phyloP scores from a whole-genome alignment of 2,797 vertebrate genomes.

The Pangasius macronema region DNA sequence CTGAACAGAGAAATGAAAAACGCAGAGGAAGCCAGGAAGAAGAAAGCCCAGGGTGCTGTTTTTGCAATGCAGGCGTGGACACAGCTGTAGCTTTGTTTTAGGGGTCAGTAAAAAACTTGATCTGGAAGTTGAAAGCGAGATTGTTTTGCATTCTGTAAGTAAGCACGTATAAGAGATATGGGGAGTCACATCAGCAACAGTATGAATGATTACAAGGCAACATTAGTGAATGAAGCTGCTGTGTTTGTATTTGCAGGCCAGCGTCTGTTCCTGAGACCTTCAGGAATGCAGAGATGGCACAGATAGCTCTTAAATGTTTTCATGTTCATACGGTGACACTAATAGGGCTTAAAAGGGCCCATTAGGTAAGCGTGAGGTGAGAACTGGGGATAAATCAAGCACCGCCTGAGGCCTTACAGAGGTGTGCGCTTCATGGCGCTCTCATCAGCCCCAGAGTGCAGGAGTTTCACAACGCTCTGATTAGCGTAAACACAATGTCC shows the following conservation, averaged over 20 bases:
- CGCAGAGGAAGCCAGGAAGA: background rate
- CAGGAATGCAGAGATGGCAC: constrained; percentile 43
- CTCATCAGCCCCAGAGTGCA: constrained; percentile 29
- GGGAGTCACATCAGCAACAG: background rate
- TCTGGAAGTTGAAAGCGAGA: background rate
- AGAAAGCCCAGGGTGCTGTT: background rate
- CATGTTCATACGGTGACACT: constrained; percentile 66
- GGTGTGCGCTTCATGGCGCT: constrained; percentile 52
- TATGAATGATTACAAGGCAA: background rate
- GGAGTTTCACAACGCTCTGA: constrained; percentile 40
- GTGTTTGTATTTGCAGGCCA: constrained; percentile 2
- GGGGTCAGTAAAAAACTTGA: background rate
- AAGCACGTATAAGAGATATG: background rate
- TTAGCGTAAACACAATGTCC: constrained; percentile 47
- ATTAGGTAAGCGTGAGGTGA: constrained; percentile 74
- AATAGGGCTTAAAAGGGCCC: constrained; percentile 74
- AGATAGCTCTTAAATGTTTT: constrained; percentile 21
- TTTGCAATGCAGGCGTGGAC: background rate
- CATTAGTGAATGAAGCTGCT: too few species aligned
- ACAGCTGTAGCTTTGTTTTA: background rate
- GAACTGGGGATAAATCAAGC: constrained; percentile 72
- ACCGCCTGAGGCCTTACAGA: constrained; percentile 60
- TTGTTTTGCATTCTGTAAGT: background rate
- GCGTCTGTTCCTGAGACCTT: constrained; percentile 35
- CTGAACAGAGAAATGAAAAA: background rate